These are phyloP conservation scores for Aplocera efformata DNA, from an alignment of 2,888 invertebrate genomes.

Conservation along the genomic window DNA sequence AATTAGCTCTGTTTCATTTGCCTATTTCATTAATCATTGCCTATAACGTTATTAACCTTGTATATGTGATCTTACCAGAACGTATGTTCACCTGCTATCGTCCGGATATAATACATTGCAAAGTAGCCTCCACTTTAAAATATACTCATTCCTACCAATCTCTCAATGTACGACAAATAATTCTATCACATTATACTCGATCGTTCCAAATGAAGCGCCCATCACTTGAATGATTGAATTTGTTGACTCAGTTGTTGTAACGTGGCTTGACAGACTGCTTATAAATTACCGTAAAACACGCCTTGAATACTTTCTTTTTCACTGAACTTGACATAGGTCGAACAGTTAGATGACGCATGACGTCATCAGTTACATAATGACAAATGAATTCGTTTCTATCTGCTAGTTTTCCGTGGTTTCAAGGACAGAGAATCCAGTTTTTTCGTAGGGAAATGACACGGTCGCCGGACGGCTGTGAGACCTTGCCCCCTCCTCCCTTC, in stretches of 20 bases:
- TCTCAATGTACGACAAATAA: constrained; percentile 17
- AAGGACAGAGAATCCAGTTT: constrained; percentile 67
- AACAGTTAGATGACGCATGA: constrained; percentile 44
- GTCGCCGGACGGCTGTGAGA: constrained; percentile 57
- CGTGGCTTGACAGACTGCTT: constrained; percentile 11
- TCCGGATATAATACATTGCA: constrained; percentile 11
- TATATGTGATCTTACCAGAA: no score
- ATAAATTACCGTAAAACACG: constrained; percentile 2
- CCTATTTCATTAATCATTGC: no score
- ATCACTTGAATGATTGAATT: constrained; percentile 37
- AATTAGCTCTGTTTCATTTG: no score
- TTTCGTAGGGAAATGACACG: constrained; percentile 75
- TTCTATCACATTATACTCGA: constrained; percentile 5
- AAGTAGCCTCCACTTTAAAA: not conserved
- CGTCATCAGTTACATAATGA: constrained; percentile 39
- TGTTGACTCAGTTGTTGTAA: constrained; percentile 40
- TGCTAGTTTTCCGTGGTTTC: constrained; percentile 48
- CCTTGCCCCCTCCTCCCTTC: constrained; percentile 54
- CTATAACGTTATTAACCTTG: no score
- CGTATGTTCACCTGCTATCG: no score
- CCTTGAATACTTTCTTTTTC: constrained; percentile 56
- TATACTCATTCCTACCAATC: not conserved
- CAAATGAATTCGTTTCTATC: no score
- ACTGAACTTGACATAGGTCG: constrained; percentile 61
- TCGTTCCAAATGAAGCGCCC: constrained; percentile 6